These are phyloP conservation scores for Epistrophella euchroma DNA, from an alignment of 2,888 invertebrate species.

Conservation along the genomic window DNA sequence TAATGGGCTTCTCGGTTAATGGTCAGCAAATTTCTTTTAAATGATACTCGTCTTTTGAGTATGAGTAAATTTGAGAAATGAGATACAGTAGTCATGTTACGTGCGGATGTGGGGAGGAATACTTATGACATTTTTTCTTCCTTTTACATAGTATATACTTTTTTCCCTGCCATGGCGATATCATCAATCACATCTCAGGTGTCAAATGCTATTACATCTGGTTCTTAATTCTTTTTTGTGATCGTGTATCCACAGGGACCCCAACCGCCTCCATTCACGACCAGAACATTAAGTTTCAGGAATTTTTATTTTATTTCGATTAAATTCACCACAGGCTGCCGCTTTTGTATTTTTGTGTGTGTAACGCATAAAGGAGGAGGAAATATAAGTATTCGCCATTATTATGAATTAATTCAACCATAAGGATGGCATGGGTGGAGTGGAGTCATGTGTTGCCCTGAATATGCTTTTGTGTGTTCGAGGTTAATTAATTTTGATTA, in stretches of 20 bases:
- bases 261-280: background rate
- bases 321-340: slow-evolving; percentile 26
- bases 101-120: background rate
- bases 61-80: slow-evolving; percentile 13
- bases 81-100: background rate
- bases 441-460: background rate
- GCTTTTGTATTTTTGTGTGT: background rate
- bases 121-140: background rate
- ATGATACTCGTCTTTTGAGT: slow-evolving; percentile 29
- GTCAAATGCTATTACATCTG: slow-evolving; percentile 52
- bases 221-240: background rate
- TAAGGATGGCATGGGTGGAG: background rate
- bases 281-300: slow-evolving; percentile 16
- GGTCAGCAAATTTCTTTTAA: slow-evolving; percentile 60
- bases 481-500: slow-evolving; percentile 39
- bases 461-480: slow-evolving; percentile 13
- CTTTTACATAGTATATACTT: too few species aligned
- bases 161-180: background rate
- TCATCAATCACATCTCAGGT: slow-evolving; percentile 62
- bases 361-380: slow-evolving; percentile 2
- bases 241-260: background rate
- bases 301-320: slow-evolving; percentile 31
- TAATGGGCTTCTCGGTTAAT: slow-evolving; percentile 51
- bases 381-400: slow-evolving; percentile 11
- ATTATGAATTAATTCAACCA: slow-evolving; percentile 37